These are phyloP conservation scores for Typhlichthys subterraneus DNA, from an alignment of 2,797 vertebrate genomes.

Conservation along the genomic window DNA sequence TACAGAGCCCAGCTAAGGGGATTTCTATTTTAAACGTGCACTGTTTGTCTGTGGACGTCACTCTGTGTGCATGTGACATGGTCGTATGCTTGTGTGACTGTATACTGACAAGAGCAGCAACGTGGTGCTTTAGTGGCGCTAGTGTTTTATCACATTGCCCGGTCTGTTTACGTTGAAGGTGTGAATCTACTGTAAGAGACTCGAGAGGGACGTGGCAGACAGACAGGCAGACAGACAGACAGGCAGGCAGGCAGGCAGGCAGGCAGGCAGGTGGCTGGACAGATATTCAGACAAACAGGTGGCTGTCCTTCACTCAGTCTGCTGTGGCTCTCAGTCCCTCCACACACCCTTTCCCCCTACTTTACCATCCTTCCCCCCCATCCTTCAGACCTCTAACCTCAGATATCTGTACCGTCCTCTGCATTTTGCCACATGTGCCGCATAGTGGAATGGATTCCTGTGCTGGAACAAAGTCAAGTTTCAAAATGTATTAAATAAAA, in stretches of 20 bases:
- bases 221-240: constrained; percentile 13
- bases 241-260: constrained; percentile 55
- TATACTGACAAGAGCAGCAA: neutral
- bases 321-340: constrained; percentile 62
- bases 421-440: constrained; percentile 58
- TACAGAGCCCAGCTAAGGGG: constrained; percentile 23
- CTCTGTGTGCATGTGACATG: neutral
- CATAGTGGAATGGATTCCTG: too few species aligned
- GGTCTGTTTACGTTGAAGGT: constrained; percentile 30
- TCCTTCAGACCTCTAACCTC: constrained; percentile 59
- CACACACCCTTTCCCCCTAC: constrained; percentile 17
- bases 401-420: constrained; percentile 62
- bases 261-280: constrained; percentile 31
- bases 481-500: too few species aligned
- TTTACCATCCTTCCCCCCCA: constrained; percentile 25
- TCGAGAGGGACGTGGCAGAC: neutral
- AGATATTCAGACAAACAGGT: constrained; percentile 60
- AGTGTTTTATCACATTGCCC: constrained; percentile 13
- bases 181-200: constrained; percentile 20
- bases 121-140: neutral
- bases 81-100: constrained; percentile 2
- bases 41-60: constrained; percentile 10
- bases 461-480: too few species aligned
- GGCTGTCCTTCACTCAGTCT: constrained; percentile 48
- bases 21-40: constrained; percentile 1